Base-by-base conservation (phyloP, 2,888 invertebrate genomes). In the Monopis laevigella region DNA sequence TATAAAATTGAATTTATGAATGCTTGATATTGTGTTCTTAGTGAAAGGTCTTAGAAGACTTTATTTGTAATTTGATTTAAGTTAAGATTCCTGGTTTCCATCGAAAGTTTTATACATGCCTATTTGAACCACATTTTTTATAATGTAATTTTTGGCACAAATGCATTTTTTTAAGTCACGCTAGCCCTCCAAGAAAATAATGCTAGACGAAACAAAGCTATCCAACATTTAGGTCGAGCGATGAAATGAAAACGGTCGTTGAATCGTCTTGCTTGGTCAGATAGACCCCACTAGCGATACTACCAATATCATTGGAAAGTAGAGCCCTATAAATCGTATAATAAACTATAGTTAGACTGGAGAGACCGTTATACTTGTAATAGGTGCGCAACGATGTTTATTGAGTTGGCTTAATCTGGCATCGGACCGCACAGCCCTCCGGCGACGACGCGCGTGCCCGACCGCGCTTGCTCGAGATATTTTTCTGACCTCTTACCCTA, bases 391-490 rank as follows among this genome's bases (percentile, higher is more conserved):
- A 12, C 36, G 21, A 36, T 36, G 36, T 36, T 36, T 36, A 36
- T 36, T 36, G 36, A 36, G 36, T 21, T 16, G 21, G 36, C 36
- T 36, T 36, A 36, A 36, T 36, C 36, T 36, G 21, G 21, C 36
- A 36, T 36, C 36, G n/a, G 14, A 17, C 18, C n/a, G 12, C 18
- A 11, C 21, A 21, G 36, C 36, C 36, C 36, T 36, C 36, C 36
- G 36, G 36, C 36, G 36, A 12, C 19, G 36, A 21, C 36, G 36
- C 36, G 19, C 36, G 36, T 36, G 36, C 36, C 36, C 12, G n/a
- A 17, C 32, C 32, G 17, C n/a, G 32, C 14, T 14, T 8, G 32
- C 32, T 32, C 16, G 16, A 32, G 32, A 32, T 14, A n/a, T 32
- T 17, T 32, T 32, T 32, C 32, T 17, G 17, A 32, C 32, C 32